phyloP scores from a whole-genome alignment of 2,888 invertebrate species.

The Cephalotes varians region DNA sequence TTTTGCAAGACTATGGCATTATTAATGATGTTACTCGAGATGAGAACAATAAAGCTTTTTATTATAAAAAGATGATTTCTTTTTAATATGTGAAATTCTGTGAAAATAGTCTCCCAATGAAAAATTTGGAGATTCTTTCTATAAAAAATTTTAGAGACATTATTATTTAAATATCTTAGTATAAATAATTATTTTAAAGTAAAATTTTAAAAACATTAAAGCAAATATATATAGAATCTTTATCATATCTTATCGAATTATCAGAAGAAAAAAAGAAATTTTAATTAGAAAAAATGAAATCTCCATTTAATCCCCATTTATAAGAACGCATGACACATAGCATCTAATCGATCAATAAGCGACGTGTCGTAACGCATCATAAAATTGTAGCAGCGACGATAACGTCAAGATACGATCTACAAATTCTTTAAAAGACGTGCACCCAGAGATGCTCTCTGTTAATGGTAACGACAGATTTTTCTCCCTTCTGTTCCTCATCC shows the following conservation, averaged over 20 bases:
- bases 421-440: slow-evolving; percentile 53
- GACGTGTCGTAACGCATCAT: neutral
- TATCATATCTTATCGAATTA: neutral
- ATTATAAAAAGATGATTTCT: neutral
- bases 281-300: slow-evolving; percentile 8
- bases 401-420: slow-evolving; percentile 49
- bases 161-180: neutral
- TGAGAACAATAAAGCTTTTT: neutral
- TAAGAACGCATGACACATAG: neutral
- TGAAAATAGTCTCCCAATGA: neutral
- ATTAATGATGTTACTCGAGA: neutral
- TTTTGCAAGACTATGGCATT: neutral
- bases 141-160: neutral
- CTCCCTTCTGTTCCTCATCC: slow-evolving; percentile 26
- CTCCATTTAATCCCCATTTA: neutral
- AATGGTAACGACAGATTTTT: slow-evolving; percentile 57
- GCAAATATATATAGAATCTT: neutral
- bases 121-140: neutral
- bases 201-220: slow-evolving; percentile 7
- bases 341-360: neutral
- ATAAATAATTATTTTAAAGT: neutral
- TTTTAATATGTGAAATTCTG: neutral
- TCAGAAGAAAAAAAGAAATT: neutral
- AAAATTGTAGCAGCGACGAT: neutral
- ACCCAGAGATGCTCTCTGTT: slow-evolving; percentile 26